phyloP scores from a whole-genome alignment of 2,113 vertebrate species.

The Calonectris borealis region DNA sequence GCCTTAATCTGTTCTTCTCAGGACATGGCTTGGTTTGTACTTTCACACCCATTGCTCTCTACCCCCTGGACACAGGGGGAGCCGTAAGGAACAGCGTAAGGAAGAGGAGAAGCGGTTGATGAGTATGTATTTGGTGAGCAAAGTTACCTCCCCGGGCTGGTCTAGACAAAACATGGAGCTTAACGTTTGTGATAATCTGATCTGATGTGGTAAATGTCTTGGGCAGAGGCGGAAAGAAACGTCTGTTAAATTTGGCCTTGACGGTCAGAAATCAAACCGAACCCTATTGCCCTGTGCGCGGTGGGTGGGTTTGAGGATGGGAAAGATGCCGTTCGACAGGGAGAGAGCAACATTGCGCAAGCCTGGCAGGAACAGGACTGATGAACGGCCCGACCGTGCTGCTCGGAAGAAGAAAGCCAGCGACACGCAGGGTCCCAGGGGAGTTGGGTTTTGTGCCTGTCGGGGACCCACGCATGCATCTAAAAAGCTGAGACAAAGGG shows the following conservation, averaged over 20 bases:
- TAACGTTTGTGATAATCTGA: accelerated
- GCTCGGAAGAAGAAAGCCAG: accelerated
- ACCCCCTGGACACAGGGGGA: accelerated
- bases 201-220: accelerated
- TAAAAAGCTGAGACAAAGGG: neutral
- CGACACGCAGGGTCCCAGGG: accelerated
- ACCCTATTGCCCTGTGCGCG: accelerated
- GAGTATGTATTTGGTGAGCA: neutral
- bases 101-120: accelerated
- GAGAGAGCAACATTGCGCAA: neutral
- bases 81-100: accelerated
- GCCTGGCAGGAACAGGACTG: neutral
- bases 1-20: neutral
- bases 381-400: accelerated
- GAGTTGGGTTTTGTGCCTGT: neutral
- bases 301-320: accelerated
- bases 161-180: neutral
- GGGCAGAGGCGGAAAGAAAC: accelerated
- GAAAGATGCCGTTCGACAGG: accelerated
- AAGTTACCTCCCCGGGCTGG: neutral
- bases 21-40: accelerated
- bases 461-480: accelerated
- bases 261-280: neutral
- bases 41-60: neutral
- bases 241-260: neutral